phyloP scores from a whole-genome alignment of 2,888 invertebrate species.

The Lamproptera curius region DNA sequence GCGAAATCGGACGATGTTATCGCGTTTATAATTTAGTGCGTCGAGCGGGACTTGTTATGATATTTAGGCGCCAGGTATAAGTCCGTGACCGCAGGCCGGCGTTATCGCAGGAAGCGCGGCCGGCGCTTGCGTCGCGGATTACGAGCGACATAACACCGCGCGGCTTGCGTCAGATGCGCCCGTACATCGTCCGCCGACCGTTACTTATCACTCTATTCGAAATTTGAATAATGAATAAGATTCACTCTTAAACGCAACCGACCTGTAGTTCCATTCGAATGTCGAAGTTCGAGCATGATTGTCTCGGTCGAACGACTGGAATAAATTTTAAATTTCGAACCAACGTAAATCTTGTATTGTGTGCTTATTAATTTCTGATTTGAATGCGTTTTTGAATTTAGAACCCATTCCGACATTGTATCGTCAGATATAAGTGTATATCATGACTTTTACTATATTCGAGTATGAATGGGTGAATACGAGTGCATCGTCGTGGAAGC shows the following conservation, averaged over 20 bases:
- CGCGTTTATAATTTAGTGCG: neutral
- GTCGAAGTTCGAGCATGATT: neutral
- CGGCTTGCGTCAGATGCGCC: constrained; percentile 35
- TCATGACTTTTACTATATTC: constrained; percentile 38
- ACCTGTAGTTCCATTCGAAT: too few species aligned
- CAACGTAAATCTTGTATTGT: too few species aligned
- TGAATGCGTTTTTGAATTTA: too few species aligned
- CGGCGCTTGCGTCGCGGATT: constrained; percentile 58
- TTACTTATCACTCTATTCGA: too few species aligned
- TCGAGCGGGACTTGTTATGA: constrained; percentile 14
- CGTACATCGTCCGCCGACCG: neutral
- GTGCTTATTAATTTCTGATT: too few species aligned
- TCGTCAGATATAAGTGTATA: too few species aligned
- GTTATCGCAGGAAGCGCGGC: constrained; percentile 68
- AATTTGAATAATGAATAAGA: too few species aligned
- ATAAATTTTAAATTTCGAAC: too few species aligned
- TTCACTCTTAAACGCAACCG: too few species aligned
- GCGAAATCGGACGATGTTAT: neutral
- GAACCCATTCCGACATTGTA: too few species aligned
- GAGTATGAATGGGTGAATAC: constrained; percentile 50
- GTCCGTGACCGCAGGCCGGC: constrained; percentile 42
- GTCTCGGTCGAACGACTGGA: too few species aligned
- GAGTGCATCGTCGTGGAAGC: constrained; percentile 35
- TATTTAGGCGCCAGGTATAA: constrained; percentile 46
- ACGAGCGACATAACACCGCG: constrained; percentile 46